Base-by-base conservation (phyloP, 1,140 invertebrate genomes). In the Achroia grisella region DNA sequence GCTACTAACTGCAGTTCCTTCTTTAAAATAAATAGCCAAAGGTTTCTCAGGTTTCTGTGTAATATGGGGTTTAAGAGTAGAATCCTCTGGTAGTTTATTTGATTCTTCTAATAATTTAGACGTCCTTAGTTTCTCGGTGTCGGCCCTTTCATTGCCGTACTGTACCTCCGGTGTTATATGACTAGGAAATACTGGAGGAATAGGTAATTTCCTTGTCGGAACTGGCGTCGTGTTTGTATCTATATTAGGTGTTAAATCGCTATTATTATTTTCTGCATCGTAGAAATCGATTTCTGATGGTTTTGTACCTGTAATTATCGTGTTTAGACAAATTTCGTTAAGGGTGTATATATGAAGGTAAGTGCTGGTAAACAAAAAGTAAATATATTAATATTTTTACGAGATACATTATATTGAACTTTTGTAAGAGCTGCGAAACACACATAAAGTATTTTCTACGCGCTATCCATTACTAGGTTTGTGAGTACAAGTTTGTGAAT, bases 141-240 rank as follows among this genome's bases (percentile, higher is more conserved):
- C 76, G 8, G 64, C 72, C 43, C 65, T 78, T 36, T 85, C 81
- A 51, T 87, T 87, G 10, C 86, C 86, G 44, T 87, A 87, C 57
- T 87, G 84, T 9, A 87, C 79, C 48, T 86, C 85, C 0, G 80
- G 86, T 28, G 73, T 68, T 12, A 87, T 62, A 29, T 86, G 80
- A n/a, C 63, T 71, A 4, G 86, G 86, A 48, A 77, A 87, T 5
- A 87, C 65, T 5, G 84, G 86, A 14, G 66, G 65, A 30, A 73
- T 45, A 8, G 78, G 75, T n/a, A 76, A 39, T 56, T 65, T 72
- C 50, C 48, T 71, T 56, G 67, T 69, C 13, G 39, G 40, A 14
- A 43, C 55, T 44, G 72, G 62, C 27, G 62, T 58, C 9, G 51
- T 56, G 39, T 46, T 50, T 17, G 35, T 37, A 37, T 68, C 63